Conservation (phyloP, 2,888 invertebrate genomes). For the Thera britannica region DNA sequence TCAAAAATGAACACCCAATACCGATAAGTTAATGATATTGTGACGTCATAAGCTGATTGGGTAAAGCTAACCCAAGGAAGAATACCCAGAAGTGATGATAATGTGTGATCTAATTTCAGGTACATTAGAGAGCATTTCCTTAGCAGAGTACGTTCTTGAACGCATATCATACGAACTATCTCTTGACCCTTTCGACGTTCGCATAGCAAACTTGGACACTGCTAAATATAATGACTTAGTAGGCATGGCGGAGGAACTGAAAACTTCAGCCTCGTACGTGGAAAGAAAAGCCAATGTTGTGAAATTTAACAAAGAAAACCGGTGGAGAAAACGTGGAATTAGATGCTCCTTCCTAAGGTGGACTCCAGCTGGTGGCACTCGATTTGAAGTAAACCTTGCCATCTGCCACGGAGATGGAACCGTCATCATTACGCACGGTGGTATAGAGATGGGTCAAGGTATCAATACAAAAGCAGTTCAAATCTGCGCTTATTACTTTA, state of each 20-base stretch:
- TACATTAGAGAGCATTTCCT: constrained; percentile 80
- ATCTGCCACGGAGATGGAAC: constrained; percentile 86
- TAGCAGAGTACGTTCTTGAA: constrained; percentile 86
- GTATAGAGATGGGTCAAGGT: constrained; percentile 89
- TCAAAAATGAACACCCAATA: background rate
- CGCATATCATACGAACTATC: constrained; percentile 81
- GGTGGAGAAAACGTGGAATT: constrained; percentile 89
- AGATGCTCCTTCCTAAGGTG: constrained; percentile 86
- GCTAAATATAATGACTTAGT: constrained; percentile 52
- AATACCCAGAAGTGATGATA: background rate
- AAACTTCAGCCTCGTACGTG: constrained; percentile 79
- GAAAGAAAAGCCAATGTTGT: constrained; percentile 73
- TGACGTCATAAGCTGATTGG: background rate
- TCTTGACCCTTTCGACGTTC: constrained; percentile 84
- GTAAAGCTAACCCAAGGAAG: background rate
- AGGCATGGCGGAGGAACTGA: constrained; percentile 80
- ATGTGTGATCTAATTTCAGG: constrained; percentile 50
- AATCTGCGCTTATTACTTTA: constrained; percentile 86
- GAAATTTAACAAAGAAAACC: constrained; percentile 85
- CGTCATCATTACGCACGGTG: constrained; percentile 87
- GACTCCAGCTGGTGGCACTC: constrained; percentile 59
- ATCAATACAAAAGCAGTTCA: constrained; percentile 88
- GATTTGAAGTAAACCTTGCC: constrained; percentile 80
- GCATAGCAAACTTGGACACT: constrained; percentile 76
- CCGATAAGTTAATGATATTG: background rate